Conservation (phyloP, 1,140 invertebrate species). For the Drosophila truncata region DNA sequence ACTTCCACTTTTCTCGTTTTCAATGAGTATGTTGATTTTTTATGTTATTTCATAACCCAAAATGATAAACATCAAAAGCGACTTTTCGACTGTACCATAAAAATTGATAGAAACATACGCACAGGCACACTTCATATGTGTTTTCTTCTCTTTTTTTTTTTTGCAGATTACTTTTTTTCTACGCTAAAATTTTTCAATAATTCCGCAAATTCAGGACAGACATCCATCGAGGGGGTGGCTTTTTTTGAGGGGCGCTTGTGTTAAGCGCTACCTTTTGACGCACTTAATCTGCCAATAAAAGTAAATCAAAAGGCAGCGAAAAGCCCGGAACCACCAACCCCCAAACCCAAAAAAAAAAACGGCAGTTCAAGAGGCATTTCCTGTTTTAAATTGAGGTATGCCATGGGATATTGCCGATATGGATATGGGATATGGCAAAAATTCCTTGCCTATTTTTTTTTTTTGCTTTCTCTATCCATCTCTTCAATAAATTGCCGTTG, state of each 20-base stretch:
- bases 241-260: slow-evolving; percentile 37
- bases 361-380: slow-evolving; percentile 81
- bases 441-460: slow-evolving; percentile 56
- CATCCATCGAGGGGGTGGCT: slow-evolving; percentile 19
- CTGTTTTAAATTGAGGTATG: slow-evolving; percentile 84
- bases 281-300: slow-evolving; percentile 84
- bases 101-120: slow-evolving; percentile 68
- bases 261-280: slow-evolving; percentile 76
- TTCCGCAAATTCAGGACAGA: slow-evolving; percentile 52
- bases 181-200: slow-evolving; percentile 65
- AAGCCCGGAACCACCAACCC: slow-evolving; percentile 48
- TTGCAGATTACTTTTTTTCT: slow-evolving; percentile 39
- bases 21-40: slow-evolving; percentile 18
- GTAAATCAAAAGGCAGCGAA: slow-evolving; percentile 80
- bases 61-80: slow-evolving; percentile 76
- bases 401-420: slow-evolving; percentile 75
- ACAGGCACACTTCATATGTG: slow-evolving; percentile 30
- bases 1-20: slow-evolving; percentile 13
- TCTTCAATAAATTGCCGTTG: slow-evolving; percentile 67
- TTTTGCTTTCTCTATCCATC: slow-evolving; percentile 19
- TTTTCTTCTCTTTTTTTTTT: neutral
- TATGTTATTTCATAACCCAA: slow-evolving; percentile 60
- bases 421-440: slow-evolving; percentile 67
- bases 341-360: slow-evolving; percentile 27
- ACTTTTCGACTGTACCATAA: slow-evolving; percentile 71